Percentiles rank a stretch among this genome's conserved stretches.
Evolutionary conservation across 2,888 invertebrate genomes (phyloP).

Genomic region (Himalopsyche tibetana): DNA sequence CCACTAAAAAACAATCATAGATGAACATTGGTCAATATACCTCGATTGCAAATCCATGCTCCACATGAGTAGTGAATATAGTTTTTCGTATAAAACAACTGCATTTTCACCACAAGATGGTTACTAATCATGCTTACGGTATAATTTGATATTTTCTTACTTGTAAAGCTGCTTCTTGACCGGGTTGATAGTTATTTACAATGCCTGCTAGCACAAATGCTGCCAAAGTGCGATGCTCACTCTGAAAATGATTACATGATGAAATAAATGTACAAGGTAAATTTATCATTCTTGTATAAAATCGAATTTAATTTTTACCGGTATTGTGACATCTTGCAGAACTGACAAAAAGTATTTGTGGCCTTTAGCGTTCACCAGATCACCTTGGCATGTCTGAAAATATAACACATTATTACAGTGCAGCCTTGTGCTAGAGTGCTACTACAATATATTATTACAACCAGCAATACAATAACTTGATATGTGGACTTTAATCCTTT

Average conservation of each 20-base stretch:
- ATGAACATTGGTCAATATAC: too few species aligned
- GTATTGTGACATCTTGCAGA: slow-evolving; percentile 90
- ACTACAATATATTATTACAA: too few species aligned
- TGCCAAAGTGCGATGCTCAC: slow-evolving; percentile 93
- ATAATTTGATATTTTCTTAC: slow-evolving; percentile 66
- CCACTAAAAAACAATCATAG: too few species aligned
- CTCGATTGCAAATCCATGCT: too few species aligned
- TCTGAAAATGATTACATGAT: slow-evolving; percentile 71
- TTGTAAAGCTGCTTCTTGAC: slow-evolving; percentile 91
- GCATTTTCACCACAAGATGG: background rate
- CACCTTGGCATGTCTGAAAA: slow-evolving; percentile 92
- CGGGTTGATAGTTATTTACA: slow-evolving; percentile 91
- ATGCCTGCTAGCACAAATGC: slow-evolving; percentile 97
- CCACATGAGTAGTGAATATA: background rate
- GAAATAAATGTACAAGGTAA: slow-evolving; percentile 41
- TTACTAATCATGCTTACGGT: background rate
- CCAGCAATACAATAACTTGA: too few species aligned
- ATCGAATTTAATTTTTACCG: slow-evolving; percentile 76
- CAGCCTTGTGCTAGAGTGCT: too few species aligned
- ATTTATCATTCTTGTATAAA: background rate
- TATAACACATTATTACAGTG: slow-evolving; percentile 49
- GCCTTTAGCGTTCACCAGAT: slow-evolving; percentile 94
- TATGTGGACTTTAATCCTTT: too few species aligned
- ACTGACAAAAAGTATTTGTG: slow-evolving; percentile 97
- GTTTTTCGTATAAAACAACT: background rate